Evolutionary conservation across 2,113 vertebrate species (phyloP), one percentile per base, ranked within the genome.

Genomic region (Mus spicilegus): DNA sequence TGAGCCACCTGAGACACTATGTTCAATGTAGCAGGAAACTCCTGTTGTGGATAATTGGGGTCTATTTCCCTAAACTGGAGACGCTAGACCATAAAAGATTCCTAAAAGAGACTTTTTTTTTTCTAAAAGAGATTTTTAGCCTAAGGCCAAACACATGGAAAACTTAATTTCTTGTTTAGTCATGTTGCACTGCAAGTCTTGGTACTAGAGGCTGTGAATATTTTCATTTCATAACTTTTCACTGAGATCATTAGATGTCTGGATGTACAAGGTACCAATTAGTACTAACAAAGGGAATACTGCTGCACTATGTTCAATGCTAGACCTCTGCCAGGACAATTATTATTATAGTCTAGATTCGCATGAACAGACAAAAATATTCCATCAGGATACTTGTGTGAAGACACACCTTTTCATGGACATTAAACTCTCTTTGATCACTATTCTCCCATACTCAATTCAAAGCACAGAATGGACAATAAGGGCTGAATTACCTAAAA

Each of bases 211-310:
- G 33, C 58, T 76, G 10, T 69, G 19, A 87, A 86, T 89, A 87
- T 49, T 89, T 95, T 96, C 58, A 93, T 61, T 70, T 93, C 89
- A 84, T 72, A 93, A 80, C 24, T 77, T 67, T 75, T n/a, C 63
- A 77, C n/a, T 87, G 17, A 78, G 75, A 69, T 77, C 67, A 84
- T 84, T 73, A 69, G 42, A 49, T 85, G 39, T 2, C 63, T 75
- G 36, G 54, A 61, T 61, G 54, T 85, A 82, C 33, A 78, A 94
- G 86, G 36, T n/a, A 73, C 12, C 75, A 70, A 94, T 80, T 94
- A 90, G 65, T 17, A 87, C 30, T 42, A 94, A 89, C 10, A 89
- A 14, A 85, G 82, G 95, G 42, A 94, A 6, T 13, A 76, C 84
- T 2, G 33, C 24, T 39, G 42, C 8, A 12, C 9, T 73, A 49